Percentiles rank a stretch among this genome's conserved stretches.
phyloP scores from a whole-genome alignment of 1,140 invertebrate species.

The silkworm (Bombyx mori) region DNA sequence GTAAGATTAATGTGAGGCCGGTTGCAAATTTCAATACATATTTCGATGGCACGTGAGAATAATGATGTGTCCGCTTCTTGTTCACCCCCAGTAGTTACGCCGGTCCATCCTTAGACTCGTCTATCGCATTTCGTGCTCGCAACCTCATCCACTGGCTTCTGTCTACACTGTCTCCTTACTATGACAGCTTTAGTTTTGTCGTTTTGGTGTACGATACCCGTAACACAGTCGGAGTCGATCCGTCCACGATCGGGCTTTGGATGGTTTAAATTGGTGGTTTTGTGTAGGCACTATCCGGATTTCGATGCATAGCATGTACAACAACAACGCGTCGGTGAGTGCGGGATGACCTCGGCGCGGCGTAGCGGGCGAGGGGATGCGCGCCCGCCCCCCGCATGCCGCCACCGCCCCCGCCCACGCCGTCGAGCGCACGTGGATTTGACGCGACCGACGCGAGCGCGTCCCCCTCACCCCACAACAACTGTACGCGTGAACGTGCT shows the following conservation, averaged over 20 bases:
- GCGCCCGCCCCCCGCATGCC: constrained; percentile 21
- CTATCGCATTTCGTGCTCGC: constrained; percentile 10
- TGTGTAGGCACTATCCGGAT: constrained; percentile 57
- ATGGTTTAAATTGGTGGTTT: not conserved
- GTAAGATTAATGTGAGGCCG: constrained; percentile 42
- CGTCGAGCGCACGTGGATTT: constrained; percentile 58
- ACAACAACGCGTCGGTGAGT: constrained; percentile 54
- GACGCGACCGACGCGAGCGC: constrained; percentile 41
- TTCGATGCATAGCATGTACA: constrained; percentile 64
- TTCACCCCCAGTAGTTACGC: constrained; percentile 34
- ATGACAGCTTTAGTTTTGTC: constrained; percentile 2
- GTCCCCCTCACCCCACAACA: constrained; percentile 28
- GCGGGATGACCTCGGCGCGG: constrained; percentile 50
- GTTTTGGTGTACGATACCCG: not conserved
- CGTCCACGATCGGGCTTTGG: not conserved
- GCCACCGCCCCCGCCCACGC: too few species aligned
- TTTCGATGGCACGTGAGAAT: too few species aligned
- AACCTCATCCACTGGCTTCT: constrained; percentile 18
- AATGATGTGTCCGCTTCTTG: too few species aligned
- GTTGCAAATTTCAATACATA: constrained; percentile 20
- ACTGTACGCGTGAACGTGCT: constrained; percentile 33
- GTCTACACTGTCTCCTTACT: constrained; percentile 8
- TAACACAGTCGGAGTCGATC: not conserved
- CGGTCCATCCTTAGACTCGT: constrained; percentile 9
- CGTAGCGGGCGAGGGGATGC: constrained; percentile 24